These are phyloP conservation scores for Rhingia rostrata DNA, from an alignment of 2,888 invertebrate species.

Conservation along the genomic window DNA sequence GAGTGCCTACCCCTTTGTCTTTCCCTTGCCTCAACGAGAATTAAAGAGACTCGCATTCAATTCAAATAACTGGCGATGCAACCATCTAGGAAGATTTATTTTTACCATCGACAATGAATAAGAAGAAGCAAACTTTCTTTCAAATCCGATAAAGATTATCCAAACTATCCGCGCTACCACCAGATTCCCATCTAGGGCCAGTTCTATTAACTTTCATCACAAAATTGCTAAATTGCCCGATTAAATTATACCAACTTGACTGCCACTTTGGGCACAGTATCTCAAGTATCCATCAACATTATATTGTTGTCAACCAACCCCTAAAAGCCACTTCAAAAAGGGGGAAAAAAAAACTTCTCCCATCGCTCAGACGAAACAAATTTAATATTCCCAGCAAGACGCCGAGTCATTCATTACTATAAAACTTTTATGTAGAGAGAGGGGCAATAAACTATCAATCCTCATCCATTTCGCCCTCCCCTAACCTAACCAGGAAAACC, in stretches of 20 bases:
- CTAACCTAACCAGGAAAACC: slow-evolving; percentile 60
- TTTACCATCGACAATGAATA: no score
- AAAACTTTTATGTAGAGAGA: slow-evolving; percentile 63
- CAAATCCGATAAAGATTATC: no score
- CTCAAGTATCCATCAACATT: slow-evolving; percentile 31
- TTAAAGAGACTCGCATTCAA: no score
- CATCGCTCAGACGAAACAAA: slow-evolving; percentile 18
- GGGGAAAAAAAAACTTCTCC: neutral
- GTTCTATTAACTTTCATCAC: neutral
- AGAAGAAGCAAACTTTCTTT: no score
- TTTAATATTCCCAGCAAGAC: slow-evolving; percentile 45
- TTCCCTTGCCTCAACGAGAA: no score
- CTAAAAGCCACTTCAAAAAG: slow-evolving; percentile 33
- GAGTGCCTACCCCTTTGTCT: no score
- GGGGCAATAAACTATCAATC: slow-evolving; percentile 74
- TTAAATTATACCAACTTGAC: slow-evolving; percentile 8
- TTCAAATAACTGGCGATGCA: no score
- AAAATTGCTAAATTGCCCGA: slow-evolving; percentile 29
- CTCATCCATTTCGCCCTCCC: slow-evolving; percentile 24
- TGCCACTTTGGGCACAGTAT: slow-evolving; percentile 28
- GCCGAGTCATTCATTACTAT: slow-evolving; percentile 68
- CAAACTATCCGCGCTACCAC: neutral
- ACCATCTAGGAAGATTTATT: no score
- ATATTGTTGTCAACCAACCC: slow-evolving; percentile 26
- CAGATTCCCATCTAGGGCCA: neutral